Base-by-base conservation (phyloP, 2,113 vertebrate species). In the Microcebus ravelobensis region DNA sequence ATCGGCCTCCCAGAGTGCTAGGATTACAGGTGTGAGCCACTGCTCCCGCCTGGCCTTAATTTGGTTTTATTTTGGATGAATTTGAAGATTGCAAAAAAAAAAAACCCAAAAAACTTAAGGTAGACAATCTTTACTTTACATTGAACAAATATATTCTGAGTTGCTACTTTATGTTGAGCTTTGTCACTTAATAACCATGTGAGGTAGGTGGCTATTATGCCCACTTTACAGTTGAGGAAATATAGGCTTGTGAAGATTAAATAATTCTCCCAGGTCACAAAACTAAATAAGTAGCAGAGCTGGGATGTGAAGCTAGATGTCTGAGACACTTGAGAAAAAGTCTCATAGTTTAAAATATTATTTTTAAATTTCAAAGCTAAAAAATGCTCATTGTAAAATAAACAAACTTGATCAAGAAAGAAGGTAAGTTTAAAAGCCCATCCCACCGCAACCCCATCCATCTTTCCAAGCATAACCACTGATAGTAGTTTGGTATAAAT, bases 311-410 rank as follows among this genome's bases (percentile, higher is more conserved):
- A 96, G 67, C 23, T 55, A 77, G 45, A 31, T 96, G 12, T 91
- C 50, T 85, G 79, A 52, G 36, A 76, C 20, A 74, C 20, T 91
- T 86, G 68, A 67, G 34, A 45, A 95, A 92, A 85, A 34, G 6
- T 21, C 18, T n/a, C 36, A 95, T 36, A 31, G 21, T 76, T 96
- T 81, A 93, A 91, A 95, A 50, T 2, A n/a, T 50, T 36, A 68
- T 59, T 95, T 96, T 92, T 57, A 86, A 74, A 67, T 57, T 88
- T 94, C n/a, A 94, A 81, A 94, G 61, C 67, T 81, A 76, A 74
- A 80, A 94, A 77, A 65, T 45, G 20, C 2, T 65, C 13, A 81
- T n/a, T 59, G 5, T 57, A 73, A 82, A 92, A 79, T 34, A 84
- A 65, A 82, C 31, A 70, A 74, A 77, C 13, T 25, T 52, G 70